A percentile compares a stretch with the other conserved stretches of the same genome.
Conservation (phyloP, 2,888 invertebrate genomes). For the Eupithecia inturbata region DNA sequence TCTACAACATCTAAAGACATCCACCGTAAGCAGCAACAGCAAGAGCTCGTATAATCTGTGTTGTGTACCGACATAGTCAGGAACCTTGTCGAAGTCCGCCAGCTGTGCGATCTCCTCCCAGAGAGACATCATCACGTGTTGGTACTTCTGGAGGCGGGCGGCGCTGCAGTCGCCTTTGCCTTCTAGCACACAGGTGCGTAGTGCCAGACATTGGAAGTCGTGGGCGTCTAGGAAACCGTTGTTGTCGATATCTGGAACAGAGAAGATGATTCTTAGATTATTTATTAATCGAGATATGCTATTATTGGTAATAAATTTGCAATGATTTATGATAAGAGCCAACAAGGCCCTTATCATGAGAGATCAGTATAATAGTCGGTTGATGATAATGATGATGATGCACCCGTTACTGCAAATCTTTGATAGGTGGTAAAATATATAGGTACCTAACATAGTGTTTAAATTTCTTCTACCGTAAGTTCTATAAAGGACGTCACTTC, state of each 20-base stretch:
- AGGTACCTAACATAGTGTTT: too few species aligned
- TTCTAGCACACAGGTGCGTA: conserved; percentile 91
- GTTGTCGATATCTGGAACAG: conserved; percentile 90
- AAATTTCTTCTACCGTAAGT: too few species aligned
- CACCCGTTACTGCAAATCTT: too few species aligned
- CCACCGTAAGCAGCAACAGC: conserved; percentile 50
- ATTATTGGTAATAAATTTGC: too few species aligned
- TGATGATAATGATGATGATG: too few species aligned
- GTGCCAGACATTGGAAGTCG: conserved; percentile 92
- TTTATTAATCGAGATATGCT: too few species aligned
- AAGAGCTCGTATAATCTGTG: conserved; percentile 49
- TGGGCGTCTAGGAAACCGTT: conserved; percentile 92
- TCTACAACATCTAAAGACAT: conserved; percentile 1
- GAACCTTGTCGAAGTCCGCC: conserved; percentile 94
- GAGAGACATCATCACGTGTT: conserved; percentile 91
- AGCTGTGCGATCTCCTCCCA: conserved; percentile 94
- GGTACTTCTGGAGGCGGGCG: conserved; percentile 89
- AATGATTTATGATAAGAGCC: too few species aligned
- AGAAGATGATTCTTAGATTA: too few species aligned
- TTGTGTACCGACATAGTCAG: conserved; percentile 80
- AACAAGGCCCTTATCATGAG: too few species aligned
- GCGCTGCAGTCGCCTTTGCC: conserved; percentile 92
- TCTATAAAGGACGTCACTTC: too few species aligned
- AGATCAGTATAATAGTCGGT: too few species aligned
- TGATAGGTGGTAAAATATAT: too few species aligned